Percentiles rank a stretch among this genome's conserved stretches.
Conservation (phyloP, 2,113 vertebrate genomes). For the Hirundichthys speculiger region DNA sequence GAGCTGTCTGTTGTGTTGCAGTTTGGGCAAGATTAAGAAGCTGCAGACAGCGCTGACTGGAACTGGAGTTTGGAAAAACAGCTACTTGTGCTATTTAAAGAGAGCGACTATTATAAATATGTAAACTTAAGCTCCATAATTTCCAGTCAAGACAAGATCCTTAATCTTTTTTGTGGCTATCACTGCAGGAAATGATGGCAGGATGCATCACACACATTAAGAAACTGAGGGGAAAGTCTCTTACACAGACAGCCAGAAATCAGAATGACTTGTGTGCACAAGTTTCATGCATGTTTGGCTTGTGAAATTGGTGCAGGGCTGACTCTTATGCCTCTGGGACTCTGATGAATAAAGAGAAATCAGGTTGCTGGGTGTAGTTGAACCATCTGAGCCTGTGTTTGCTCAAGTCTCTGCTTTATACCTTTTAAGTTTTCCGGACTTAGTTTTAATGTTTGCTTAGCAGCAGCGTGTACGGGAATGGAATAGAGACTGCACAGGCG, state of each 20-base stretch:
- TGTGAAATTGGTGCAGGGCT: background rate
- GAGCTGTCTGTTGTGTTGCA: conserved; percentile 52
- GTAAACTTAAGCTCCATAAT: conserved; percentile 8
- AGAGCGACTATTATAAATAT: conserved; percentile 2
- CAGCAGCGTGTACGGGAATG: conserved; percentile 17
- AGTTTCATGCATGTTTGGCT: conserved; percentile 1
- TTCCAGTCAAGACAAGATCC: conserved; percentile 8
- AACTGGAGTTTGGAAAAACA: conserved; percentile 13
- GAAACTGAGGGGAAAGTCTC: background rate
- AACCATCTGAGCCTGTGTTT: conserved; percentile 40
- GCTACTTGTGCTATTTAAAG: conserved; percentile 12
- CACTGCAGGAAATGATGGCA: conserved; percentile 3
- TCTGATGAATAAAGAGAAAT: background rate
- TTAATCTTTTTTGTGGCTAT: conserved; percentile 8
- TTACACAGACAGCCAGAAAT: background rate
- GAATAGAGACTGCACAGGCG: conserved; percentile 7
- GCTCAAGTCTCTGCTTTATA: conserved; percentile 35
- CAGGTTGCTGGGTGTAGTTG: conserved; percentile 8
- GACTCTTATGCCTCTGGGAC: background rate
- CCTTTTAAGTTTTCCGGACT: conserved; percentile 43
- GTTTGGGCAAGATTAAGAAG: conserved; percentile 61
- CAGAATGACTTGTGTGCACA: background rate
- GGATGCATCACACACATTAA: background rate
- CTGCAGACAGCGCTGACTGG: conserved; percentile 21
- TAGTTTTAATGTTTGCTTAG: conserved; percentile 44